phyloP scores from a whole-genome alignment of 2,888 invertebrate genomes.

The Busseola fusca region DNA sequence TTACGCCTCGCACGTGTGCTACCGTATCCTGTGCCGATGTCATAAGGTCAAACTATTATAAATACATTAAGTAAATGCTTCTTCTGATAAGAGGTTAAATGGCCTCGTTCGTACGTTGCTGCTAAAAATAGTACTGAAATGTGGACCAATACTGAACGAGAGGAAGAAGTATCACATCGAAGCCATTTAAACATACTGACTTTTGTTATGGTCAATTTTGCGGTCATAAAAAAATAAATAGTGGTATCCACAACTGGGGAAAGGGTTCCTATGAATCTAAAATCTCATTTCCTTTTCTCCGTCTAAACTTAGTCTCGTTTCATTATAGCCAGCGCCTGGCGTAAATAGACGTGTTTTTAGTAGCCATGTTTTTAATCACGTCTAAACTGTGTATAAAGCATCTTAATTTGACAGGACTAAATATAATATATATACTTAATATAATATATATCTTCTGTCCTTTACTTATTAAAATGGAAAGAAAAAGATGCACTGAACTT shows the following conservation, averaged over 20 bases:
- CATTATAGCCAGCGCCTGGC: background rate
- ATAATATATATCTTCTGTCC: no score
- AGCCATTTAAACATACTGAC: background rate
- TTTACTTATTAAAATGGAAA: no score
- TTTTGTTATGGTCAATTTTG: background rate
- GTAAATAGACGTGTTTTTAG: no score
- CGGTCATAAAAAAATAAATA: background rate
- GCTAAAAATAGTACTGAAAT: slow-evolving; percentile 2
- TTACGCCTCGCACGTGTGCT: slow-evolving; percentile 45
- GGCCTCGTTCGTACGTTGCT: background rate
- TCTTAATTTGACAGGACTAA: no score
- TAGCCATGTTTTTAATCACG: no score
- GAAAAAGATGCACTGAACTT: no score
- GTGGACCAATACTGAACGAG: slow-evolving; percentile 12
- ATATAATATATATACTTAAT: no score
- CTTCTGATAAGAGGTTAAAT: slow-evolving; percentile 37
- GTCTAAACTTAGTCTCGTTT: slow-evolving; percentile 8
- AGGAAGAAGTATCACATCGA: background rate
- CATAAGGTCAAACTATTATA: slow-evolving; percentile 46
- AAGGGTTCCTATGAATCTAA: slow-evolving; percentile 8
- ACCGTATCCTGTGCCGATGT: slow-evolving; percentile 29
- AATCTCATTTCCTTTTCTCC: slow-evolving; percentile 14
- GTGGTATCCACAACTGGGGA: background rate
- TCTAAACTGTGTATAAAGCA: no score
- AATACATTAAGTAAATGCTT: slow-evolving; percentile 20